Percentiles rank a stretch among this genome's conserved stretches.
Conservation (phyloP, 2,888 invertebrate species). For the Calephelis perditalis region DNA sequence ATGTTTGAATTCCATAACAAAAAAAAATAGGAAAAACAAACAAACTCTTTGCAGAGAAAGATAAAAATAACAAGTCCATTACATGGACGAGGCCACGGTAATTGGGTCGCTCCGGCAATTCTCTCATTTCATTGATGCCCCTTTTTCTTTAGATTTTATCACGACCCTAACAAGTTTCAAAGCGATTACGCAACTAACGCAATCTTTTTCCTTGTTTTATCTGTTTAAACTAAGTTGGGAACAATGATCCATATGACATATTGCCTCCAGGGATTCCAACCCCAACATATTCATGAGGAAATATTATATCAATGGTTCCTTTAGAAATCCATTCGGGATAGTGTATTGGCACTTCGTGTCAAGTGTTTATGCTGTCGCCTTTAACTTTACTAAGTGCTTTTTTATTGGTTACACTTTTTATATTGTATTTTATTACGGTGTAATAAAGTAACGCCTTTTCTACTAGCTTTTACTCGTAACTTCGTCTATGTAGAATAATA, state of each 20-base stretch:
- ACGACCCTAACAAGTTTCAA: constrained; percentile 3
- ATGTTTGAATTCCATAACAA: no score
- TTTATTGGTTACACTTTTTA: background rate
- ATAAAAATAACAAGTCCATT: background rate
- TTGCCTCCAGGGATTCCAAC: constrained; percentile 3
- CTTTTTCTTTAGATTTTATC: constrained; percentile 4
- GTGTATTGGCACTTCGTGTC: background rate
- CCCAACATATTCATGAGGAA: constrained; percentile 6
- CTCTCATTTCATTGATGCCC: background rate
- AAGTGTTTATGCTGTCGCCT: background rate
- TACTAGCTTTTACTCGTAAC: no score
- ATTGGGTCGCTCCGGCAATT: constrained; percentile 3
- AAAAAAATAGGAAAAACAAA: no score
- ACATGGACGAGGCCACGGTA: background rate
- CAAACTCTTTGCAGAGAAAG: background rate
- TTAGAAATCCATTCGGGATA: background rate
- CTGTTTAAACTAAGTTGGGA: constrained; percentile 1
- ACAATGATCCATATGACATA: background rate
- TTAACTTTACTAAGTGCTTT: background rate
- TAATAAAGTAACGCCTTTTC: no score
- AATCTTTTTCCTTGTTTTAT: constrained; percentile 9
- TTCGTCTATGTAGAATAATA: no score
- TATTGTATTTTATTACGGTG: no score
- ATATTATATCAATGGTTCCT: background rate
- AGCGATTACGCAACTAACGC: background rate